Base-by-base conservation (phyloP, 2,797 vertebrate species). In the Halcyon chelicuti region DNA sequence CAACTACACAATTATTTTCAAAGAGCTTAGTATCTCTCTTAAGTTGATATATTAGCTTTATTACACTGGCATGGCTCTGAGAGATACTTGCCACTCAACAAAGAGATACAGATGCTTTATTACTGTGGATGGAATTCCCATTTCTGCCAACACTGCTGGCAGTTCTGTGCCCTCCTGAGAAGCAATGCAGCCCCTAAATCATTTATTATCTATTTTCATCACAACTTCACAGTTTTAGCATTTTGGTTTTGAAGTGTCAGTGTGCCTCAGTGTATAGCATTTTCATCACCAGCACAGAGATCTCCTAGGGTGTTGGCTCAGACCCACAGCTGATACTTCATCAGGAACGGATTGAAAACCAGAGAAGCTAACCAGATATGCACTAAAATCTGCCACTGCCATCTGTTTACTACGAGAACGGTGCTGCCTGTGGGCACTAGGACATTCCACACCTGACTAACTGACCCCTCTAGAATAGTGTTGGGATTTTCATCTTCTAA, bases 21-120 rank as follows among this genome's bases (percentile, higher is more conserved):
- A 94, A 93, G 57, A 94, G 81, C 74, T 95, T 51, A 94, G 68
- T 37, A 86, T 89, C 77, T 93, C 93, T 90, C 70, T 85, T 80
- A 86, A 75, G 78, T 81, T 96, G 94, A 96, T 96, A 78, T 92
- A 94, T 90, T 88, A 78, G 46, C 78, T 96, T 96, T 95, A 96
- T 96, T 96, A 96, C 63, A 57, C 35, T 86, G 82, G 62, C 55
- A 81, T 61, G 60, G 84, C 91, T 95, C 91, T 84, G 91, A 95
- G 85, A 96, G 74, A 92, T 80, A 89, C 52, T 95, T 92, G 93
- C 79, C 84, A 95, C 88, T 83, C 86, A 82, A 81, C 79, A 92
- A 62, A 90, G 62, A 93, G 68, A 96, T 94, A 86, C 71, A 93
- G 71, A 93, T 72, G 91, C 86, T 94, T 96, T 93, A 96, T 93